Evolutionary conservation across 2,888 invertebrate species (phyloP), one percentile per base, ranked within the genome.

Genomic region (Eupithecia inturbata): DNA sequence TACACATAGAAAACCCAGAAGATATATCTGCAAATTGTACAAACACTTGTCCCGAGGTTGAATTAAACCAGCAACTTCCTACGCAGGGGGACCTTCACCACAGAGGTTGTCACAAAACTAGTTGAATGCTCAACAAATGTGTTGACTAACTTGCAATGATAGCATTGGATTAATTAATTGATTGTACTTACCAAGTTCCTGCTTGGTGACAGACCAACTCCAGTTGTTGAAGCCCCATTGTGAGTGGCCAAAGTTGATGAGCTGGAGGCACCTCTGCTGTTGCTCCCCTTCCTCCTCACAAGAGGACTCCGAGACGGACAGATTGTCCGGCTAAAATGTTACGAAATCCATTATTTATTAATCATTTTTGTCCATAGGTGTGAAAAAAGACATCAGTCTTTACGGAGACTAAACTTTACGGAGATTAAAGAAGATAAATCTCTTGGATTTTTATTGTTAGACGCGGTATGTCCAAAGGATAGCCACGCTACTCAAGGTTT

Each of bases 221-320:
- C 95, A 95, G 77, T 95, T 94, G 68, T 94, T 93, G 81, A 94
- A 94, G 36, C 94, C 94, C 95, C 95, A 95, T 81, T 93, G 94
- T 0, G 90, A 76, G 78, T 95, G 94, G 0, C 91, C 95, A 75
- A 94, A 95, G 85, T 92, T 93, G n/a, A 95, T 92, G 14, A 95
- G 90, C 78, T 92, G 92, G 78, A 90, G 92, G 0, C 93, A 82
- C 1, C 89, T 81, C 70, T 92, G 90, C 63, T 87, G 87, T 31
- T 89, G 89, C 60, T 93, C 93, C 57, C 81, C 84, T 3, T 93
- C 93, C 7, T 92, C 92, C 2, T 89, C 89, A 26, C 73, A 71
- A 28, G 81, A 68, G 0, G 77, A 62, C 41, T 88, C 87, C 1
- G 83, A 75, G 12, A 79, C 49, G 0, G 82, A 73, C 45, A 79